Percentiles rank a stretch among this genome's conserved stretches.
Evolutionary conservation across 2,113 vertebrate species (phyloP).

Genomic region (Pterocles orientalis): DNA sequence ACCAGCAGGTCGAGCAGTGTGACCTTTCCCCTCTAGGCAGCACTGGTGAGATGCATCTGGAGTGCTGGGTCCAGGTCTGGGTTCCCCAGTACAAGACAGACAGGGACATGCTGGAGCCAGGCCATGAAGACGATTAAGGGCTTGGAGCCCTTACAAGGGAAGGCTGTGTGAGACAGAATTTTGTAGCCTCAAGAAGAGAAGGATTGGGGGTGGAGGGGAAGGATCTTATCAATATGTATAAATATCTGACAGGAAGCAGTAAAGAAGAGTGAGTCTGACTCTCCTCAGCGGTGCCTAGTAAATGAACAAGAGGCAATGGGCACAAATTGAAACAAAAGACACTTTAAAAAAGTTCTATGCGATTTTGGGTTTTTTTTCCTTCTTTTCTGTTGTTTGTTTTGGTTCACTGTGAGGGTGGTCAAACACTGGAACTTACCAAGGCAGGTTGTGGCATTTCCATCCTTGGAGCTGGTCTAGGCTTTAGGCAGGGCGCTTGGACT

Average conservation of each 20-base stretch:
- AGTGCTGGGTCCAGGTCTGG: background rate
- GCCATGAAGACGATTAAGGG: background rate
- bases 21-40: background rate
- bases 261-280: background rate
- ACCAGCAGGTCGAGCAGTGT: accelerated
- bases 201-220: accelerated
- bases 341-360: background rate
- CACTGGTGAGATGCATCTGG: background rate
- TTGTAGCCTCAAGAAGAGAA: background rate
- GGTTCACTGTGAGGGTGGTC: background rate
- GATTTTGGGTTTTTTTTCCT: background rate
- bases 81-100: background rate
- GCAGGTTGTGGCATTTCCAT: background rate
- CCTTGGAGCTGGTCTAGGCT: background rate
- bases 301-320: background rate
- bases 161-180: background rate
- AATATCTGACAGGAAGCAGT: background rate
- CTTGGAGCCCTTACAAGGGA: background rate
- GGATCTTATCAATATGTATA: background rate
- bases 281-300: background rate
- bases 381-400: background rate
- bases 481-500: background rate
- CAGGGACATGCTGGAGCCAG: background rate
- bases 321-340: background rate
- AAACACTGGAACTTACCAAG: background rate